A percentile compares a stretch with the other conserved stretches of the same genome.
phyloP scores from a whole-genome alignment of 2,113 vertebrate species.

The Actenoides hombroni region DNA sequence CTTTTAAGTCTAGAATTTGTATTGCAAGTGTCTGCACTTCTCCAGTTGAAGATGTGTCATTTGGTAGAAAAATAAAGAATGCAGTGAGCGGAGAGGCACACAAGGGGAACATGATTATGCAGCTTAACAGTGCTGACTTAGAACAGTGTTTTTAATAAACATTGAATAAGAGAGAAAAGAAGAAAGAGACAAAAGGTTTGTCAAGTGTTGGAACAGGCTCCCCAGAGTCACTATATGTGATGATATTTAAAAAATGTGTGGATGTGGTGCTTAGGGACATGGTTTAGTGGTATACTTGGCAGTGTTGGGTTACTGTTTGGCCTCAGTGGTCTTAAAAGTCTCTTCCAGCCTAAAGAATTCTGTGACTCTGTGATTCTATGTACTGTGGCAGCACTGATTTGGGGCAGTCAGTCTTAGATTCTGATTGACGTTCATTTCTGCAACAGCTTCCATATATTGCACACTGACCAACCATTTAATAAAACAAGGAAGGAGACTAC shows the following conservation, averaged over 20 bases:
- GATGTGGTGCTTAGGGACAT: neutral
- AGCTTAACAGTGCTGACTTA: neutral
- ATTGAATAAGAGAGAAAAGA: neutral
- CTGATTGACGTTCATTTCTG: neutral
- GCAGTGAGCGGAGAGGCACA: neutral
- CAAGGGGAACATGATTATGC: neutral
- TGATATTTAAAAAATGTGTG: neutral
- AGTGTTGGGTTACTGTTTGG: too few relatives aligned
- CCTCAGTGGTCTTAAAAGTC: neutral
- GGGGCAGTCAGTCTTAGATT: neutral
- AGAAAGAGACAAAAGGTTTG: neutral
- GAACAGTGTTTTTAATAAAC: neutral
- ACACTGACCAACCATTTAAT: neutral
- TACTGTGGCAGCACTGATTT: neutral
- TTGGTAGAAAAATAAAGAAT: neutral
- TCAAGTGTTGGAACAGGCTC: neutral
- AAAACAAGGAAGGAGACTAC: neutral
- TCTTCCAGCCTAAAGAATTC: neutral
- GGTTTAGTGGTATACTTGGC: neutral
- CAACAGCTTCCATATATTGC: neutral
- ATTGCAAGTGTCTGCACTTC: neutral
- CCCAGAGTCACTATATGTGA: neutral
- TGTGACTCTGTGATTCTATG: neutral
- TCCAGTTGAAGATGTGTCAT: neutral
- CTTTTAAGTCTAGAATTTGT: neutral